Percentiles rank a stretch among this genome's conserved stretches.
These are phyloP conservation scores for Halcyon leucocephala DNA, from an alignment of 2,797 vertebrate genomes.

Conservation along the genomic window DNA sequence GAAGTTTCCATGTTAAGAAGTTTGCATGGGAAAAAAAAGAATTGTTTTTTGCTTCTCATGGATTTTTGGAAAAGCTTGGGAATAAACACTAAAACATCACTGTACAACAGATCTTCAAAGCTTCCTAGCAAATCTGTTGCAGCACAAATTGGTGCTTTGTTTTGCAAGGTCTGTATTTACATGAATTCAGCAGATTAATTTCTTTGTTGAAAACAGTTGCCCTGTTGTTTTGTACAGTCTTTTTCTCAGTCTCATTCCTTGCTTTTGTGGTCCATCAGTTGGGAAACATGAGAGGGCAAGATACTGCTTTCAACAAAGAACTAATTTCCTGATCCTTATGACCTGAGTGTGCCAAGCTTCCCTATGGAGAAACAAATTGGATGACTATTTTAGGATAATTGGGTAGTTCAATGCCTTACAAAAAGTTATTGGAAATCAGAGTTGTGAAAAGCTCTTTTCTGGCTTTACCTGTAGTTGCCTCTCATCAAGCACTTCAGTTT, in stretches of 20 bases:
- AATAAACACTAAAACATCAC: not conserved
- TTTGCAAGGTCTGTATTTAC: not conserved
- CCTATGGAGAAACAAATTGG: slow-evolving; percentile 74
- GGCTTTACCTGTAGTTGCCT: slow-evolving; percentile 39
- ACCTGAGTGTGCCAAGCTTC: slow-evolving; percentile 19
- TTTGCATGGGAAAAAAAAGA: not conserved
- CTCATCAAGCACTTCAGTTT: not conserved
- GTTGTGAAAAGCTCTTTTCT: slow-evolving; percentile 29
- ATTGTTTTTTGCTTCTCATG: not conserved
- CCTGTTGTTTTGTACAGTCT: not conserved
- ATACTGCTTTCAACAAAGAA: slow-evolving; percentile 30
- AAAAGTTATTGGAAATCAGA: slow-evolving; percentile 60
- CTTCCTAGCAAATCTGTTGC: not conserved
- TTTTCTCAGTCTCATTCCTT: not conserved
- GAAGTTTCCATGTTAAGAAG: slow-evolving; percentile 24
- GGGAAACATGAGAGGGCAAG: slow-evolving; percentile 50
- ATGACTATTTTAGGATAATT: slow-evolving; percentile 73
- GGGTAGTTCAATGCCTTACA: slow-evolving; percentile 51
- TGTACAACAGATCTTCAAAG: not conserved
- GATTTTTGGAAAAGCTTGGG: not conserved
- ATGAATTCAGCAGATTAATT: not conserved
- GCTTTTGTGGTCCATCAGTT: slow-evolving; percentile 24
- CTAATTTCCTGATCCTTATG: slow-evolving; percentile 64
- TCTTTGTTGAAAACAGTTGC: not conserved
- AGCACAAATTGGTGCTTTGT: not conserved